phyloP scores from a whole-genome alignment of 2,888 invertebrate genomes.

The Aphidius colemani region DNA sequence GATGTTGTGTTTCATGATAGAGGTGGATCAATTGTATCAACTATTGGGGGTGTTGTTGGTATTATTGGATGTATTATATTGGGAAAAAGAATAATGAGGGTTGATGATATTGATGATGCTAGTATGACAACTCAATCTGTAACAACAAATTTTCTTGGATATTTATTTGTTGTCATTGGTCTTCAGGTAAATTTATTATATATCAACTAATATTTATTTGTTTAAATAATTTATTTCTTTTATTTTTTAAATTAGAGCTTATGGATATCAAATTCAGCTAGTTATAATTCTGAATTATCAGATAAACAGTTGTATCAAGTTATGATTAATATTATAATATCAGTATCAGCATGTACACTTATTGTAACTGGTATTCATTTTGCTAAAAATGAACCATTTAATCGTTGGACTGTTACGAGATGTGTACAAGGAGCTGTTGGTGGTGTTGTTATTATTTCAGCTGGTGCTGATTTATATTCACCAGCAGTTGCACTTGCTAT shows the following conservation, averaged over 20 bases:
- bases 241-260: conserved; percentile 30
- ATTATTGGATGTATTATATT: conserved; percentile 50
- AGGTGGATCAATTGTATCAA: conserved; percentile 50
- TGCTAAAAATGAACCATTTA: conserved; percentile 42
- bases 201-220: no score
- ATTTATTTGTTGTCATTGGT: conserved; percentile 53
- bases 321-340: conserved; percentile 43
- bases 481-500: conserved; percentile 42
- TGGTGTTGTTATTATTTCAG: conserved; percentile 50
- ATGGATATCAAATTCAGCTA: conserved; percentile 22
- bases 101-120: conserved; percentile 52
- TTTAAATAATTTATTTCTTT: background rate
- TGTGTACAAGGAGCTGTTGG: conserved; percentile 54
- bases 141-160: conserved; percentile 49
- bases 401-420: conserved; percentile 54
- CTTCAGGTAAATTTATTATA: conserved; percentile 45
- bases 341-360: conserved; percentile 41
- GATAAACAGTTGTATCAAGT: conserved; percentile 26
- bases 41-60: conserved; percentile 50
- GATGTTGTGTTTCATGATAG: conserved; percentile 49
- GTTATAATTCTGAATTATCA: conserved; percentile 9
- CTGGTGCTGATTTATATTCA: conserved; percentile 50
- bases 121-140: conserved; percentile 50
- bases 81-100: conserved; percentile 51
- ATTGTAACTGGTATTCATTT: conserved; percentile 43